Evolutionary conservation across 2,113 vertebrate genomes (phyloP), one percentile per base, ranked within the genome.

Genomic region (Eulacestoma nigropectus): DNA sequence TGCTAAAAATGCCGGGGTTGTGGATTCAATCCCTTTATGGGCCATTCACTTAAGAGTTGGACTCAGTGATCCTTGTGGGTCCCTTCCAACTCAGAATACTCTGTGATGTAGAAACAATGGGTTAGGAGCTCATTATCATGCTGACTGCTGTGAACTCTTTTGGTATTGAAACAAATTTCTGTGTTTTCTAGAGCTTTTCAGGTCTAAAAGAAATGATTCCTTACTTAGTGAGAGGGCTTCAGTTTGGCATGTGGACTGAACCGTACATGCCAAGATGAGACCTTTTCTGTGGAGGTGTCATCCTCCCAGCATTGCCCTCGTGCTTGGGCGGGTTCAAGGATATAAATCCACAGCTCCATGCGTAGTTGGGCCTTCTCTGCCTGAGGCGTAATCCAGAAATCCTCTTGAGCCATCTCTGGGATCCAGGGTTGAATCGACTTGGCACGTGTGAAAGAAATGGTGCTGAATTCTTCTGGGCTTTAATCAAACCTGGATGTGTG

Each of bases 231-330:
- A 64, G 47, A 56, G 23, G 18, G 57, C 13, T 84, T 52, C n/a
- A 46, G 62, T 90, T 90, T 50, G 55, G 19, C 63, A 39, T 0
- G 0, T 50, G 64, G 55, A 4, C 68, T 84, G 55, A 84, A 15
- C 27, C 4, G 11, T 13, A 0, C 14, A 17, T 69, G 76, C 53
- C 22, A 87, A 44, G 46, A 41, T 6, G 37, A 52, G 22, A 60
- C 17, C 16, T 92, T 49, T 82, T 25, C 55, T 85, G 85, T 50
- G 81, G 44, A 84, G 41, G 4, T 35, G 42, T n/a, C 37, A 26
- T 35, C n/a, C 33, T 83, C 46, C 32, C 18, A n/a, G 30, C 41
- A 26, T 6, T 72, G 59, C 33, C 74, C 3, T 9, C 0, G 0
- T 69, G 37, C n/a, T 41, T 82, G 74, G 47, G 39, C 52, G 44